Base-by-base conservation (phyloP, 2,888 invertebrate species). In the Gerris lacustris region DNA sequence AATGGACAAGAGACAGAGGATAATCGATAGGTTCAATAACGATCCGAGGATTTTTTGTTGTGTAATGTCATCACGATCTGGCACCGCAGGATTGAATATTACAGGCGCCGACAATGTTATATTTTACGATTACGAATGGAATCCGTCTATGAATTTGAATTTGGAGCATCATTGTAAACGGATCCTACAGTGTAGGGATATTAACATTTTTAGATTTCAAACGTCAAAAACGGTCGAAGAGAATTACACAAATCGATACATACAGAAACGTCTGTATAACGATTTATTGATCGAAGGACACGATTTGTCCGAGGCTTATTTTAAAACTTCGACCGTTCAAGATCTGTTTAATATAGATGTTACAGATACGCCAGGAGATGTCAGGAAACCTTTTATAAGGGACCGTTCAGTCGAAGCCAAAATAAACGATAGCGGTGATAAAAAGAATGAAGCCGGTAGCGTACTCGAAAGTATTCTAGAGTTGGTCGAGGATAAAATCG, bases 91-190 rank as follows among this genome's bases (percentile, higher is more conserved):
- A 70, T 92, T 99, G 68, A 99, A 99, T 85, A 85, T 99, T 76
- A 98, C 97, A 47, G 99, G 98, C 75, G 99, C 99, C 66, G 99
- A 99, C 83, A 94, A 96, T 77, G 98, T 99, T 76, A 92, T 99
- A 80, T 99, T 99, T 84, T 99, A 99, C 82, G 99, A 99, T 84
- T 96, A 96, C 73, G 97, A 98, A 83, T 98, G 97, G 98, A 98
- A 98, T 86, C 98, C 98, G 69, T 98, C 97, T 6, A 98, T 99
- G 96, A 98, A 99, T 84, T 97, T 97, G 73, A 94, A 95, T 81
- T 94, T 94, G 74, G 94, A 94, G 82, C 94, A 94, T 83, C 87
- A 96, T 76, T 97, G 97, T 81, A 98, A 99, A 84, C 88, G 99
- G 78, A 99, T 99, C 81, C 99, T 99, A 0, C 99, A 99, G 84